These are phyloP conservation scores for Mormyrus proboscirostris DNA, from an alignment of 2,797 vertebrate genomes.

Conservation along the genomic window DNA sequence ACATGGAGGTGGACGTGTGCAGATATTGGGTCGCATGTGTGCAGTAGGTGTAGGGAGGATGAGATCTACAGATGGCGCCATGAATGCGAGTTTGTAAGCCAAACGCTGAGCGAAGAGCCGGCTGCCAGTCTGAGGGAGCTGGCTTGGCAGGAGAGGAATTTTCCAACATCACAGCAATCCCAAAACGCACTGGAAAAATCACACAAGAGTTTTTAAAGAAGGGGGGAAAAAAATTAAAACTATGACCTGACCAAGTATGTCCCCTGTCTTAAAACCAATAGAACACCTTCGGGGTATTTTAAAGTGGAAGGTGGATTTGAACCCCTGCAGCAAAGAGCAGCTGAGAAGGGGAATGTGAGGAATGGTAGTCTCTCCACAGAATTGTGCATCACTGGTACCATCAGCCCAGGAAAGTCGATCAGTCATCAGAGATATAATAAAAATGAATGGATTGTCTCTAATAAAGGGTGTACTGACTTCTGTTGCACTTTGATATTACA, in stretches of 20 bases:
- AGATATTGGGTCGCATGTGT: background rate
- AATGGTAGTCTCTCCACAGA: background rate
- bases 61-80: background rate
- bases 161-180: background rate
- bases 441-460: background rate
- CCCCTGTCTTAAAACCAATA: background rate
- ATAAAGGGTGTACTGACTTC: background rate
- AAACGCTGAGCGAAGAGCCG: background rate
- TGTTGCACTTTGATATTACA: background rate
- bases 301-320: background rate
- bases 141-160: background rate
- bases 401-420: background rate
- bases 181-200: background rate
- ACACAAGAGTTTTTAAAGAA: background rate
- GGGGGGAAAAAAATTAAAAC: background rate
- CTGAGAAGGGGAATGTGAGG: background rate
- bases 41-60: background rate
- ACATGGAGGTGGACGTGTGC: background rate
- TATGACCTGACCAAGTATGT: background rate
- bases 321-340: background rate
- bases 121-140: background rate
- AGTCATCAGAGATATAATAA: background rate
- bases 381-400: background rate
- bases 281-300: background rate
- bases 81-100: background rate